Evolutionary conservation across 2,888 invertebrate genomes (phyloP), one percentile per base, ranked within the genome.

Genomic region (Chymomyza caudatula): DNA sequence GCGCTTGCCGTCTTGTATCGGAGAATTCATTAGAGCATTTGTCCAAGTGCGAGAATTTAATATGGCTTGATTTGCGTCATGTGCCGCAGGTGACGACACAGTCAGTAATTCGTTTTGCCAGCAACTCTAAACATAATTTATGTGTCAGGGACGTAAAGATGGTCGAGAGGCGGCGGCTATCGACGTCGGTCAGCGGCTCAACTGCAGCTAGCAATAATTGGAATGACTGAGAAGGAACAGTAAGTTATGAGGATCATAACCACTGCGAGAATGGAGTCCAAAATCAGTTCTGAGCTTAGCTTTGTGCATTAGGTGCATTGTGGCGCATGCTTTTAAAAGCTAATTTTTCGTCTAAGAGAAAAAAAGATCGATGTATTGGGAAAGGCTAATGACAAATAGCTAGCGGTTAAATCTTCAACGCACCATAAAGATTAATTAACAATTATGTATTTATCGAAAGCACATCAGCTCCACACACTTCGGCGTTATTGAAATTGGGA

Each of bases 1-100:
- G 96, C 62, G 95, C 95, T 75, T 96, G 96, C 89, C 93, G 95
- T 60, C 91, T 96, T 82, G 93, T 97, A 47, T 96, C 96, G 0
- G 96, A 97, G 90, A 92, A 93, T 13, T 94, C 96, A 74, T 92
- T 97, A 68, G 96, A 97, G 87, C 96, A 96, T 86, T 92, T 96
- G 69, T 92, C 94, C 19, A 93, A 94, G 71, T 96, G 95, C 89
- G 94, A 95, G 86, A 94, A 94, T 84, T 92, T 96, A 69, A 92
- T 91, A 77, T 93, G 94, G 80, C 89, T 96, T 85, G 96, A 96
- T 87, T 92, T 96, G 76, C 93, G 96, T 88, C 95, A 96, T 86
- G 94, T 95, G 43, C 94, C 95, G 4, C 94, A 95, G 81, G 95
- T 96, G 47, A 94, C 95, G 3, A 95, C 95, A 2, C 95, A 95